Conservation (phyloP, 2,113 vertebrate genomes). For the human (Homo sapiens) region GRCh38 chr18:65219501-65220000, state of each 20-base stretch:
- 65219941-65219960: background rate
- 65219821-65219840: background rate
- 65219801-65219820: background rate
- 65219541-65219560: background rate
- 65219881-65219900: background rate
- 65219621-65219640: background rate
- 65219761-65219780: background rate
- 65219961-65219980: too few species aligned
- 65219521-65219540: background rate
- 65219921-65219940: fast-evolving
- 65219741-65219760: fast-evolving
- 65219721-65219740: background rate
- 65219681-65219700: background rate
- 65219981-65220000: too few species aligned
- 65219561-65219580: background rate
- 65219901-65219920: background rate
- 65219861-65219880: background rate
- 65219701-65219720: background rate
- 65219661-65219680: background rate
- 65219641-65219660: background rate
- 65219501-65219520: background rate
- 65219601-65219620: background rate
- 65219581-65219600: background rate
- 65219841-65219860: background rate
- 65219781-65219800: background rate